phyloP scores from a whole-genome alignment of 2,113 vertebrate species.

The Myotis davidii region DNA sequence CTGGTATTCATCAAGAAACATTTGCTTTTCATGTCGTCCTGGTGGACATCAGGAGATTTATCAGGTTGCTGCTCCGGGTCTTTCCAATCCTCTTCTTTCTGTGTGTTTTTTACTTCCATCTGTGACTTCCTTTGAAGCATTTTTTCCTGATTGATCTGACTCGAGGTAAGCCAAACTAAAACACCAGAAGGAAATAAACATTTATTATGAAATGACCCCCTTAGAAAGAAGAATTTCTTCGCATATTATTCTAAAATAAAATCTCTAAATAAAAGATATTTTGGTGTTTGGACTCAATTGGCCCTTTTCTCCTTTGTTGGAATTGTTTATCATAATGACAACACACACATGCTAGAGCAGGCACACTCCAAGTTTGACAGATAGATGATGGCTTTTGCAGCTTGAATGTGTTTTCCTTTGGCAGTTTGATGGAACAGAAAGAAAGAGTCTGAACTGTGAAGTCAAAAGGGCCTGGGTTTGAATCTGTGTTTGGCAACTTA shows the following conservation, averaged over 20 bases:
- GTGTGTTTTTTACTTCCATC: not conserved
- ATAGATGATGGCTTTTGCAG: not conserved
- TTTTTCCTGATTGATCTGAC: not conserved
- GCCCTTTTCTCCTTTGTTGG: slow-evolving; percentile 20
- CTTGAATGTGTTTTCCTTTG: not conserved
- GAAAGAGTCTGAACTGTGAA: not conserved
- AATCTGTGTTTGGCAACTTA: not conserved
- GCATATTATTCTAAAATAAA: slow-evolving; percentile 2
- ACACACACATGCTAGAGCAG: not conserved
- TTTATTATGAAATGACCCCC: not conserved
- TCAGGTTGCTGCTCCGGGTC: not conserved
- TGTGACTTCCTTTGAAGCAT: not conserved
- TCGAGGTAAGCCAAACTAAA: slow-evolving; percentile 2
- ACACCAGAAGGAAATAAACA: not conserved
- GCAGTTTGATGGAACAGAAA: not conserved
- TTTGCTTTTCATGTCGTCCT: slow-evolving; percentile 30
- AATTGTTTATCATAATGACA: not conserved
- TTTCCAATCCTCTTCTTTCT: not conserved
- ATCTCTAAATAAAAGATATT: not conserved
- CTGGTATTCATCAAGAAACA: slow-evolving; percentile 51
- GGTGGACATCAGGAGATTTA: slow-evolving; percentile 24
- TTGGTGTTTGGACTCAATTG: not conserved
- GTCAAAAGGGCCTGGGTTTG: not conserved
- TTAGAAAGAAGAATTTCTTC: slow-evolving; percentile 27
- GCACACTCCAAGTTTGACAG: not conserved